Evolutionary conservation across 1,140 invertebrate genomes (phyloP), one percentile per base, ranked within the genome.

Genomic region (Sesamia nonagrioides): DNA sequence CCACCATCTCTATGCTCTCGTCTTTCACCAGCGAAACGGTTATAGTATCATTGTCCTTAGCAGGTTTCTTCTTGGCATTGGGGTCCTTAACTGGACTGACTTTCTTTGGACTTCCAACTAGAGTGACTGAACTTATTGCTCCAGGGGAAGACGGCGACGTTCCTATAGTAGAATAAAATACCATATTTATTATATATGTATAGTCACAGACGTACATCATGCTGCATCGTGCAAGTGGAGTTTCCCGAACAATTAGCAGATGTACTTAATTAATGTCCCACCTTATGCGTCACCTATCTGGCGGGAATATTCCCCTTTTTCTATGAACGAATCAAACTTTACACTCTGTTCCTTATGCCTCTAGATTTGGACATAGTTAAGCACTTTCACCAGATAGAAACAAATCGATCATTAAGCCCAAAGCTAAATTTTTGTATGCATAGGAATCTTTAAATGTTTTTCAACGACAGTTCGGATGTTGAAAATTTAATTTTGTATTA

Each of bases 111-210:
- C 91, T 95, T 6, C 96, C 97, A 0, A 97, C 96, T 66, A 97
- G 87, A 4, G 97, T 97, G 9, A 97, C 96, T 2, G 97, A 97
- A 83, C 97, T 97, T 2, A 97, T 86, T 75, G 97, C 97, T 45
- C 97, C 97, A 0, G 97, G 97, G 0, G 97, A 97, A 0, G 97
- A 96, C 52, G 97, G 91, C n/a, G 90, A 89, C 77, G 89, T 89
- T 40, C 90, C 92, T 95, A 61, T 35, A 77, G 50, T 60, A 72
- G 54, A 52, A 54, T 63, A 18, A 15, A 33, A 33, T 40, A 15
- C 7, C 18, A n/a, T n/a, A n/a, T n/a, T n/a, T n/a, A n/a, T n/a
- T n/a, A n/a, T n/a, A n/a, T n/a, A n/a, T n/a, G n/a, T n/a, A n/a
- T n/a, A n/a, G n/a, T n/a, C n/a, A 27, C 27, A 1, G 27, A 27